Base-by-base conservation (phyloP, 2,888 invertebrate genomes). In the Trissoscelio sp. region DNA sequence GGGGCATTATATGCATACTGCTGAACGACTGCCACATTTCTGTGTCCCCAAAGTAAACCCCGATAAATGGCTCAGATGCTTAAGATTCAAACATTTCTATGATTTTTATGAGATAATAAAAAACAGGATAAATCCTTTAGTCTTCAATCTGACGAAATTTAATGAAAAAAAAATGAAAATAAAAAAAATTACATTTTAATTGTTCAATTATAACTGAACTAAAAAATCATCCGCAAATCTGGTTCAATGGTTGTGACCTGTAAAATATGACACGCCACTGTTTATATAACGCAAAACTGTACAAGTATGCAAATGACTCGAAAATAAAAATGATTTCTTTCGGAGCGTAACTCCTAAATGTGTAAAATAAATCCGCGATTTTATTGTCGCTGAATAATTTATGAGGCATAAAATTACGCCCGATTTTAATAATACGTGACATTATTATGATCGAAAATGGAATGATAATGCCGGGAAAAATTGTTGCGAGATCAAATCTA, bases 381-480 rank as follows among this genome's bases (percentile, higher is more conserved):
- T 73, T 73, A 73, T 64, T 46, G 53, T 44, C 55, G 24, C 44
- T 73, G 73, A 64, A 73, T 73, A 55, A 73, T 64, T 73, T 73
- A 73, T 73, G 44, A 31, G 28, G n/a, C 48, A 20, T 60, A 72
- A 55, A 53, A 53, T 62, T 73, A 62, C 60, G 14, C 22, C 9
- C 34, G 28, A 42, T 67, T 67, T 67, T 53, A 67, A 67, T 42
- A 67, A 42, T 51, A 53, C 20, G 53, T 24, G 58, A 58, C 39
- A 42, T 60, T 51, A 51, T 60, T 42, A 72, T 37, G 48, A 46
- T 14, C 20, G 18, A 58, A 37, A 58, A 70, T 58, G 37, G 37
- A 18, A 34, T 14, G 53, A 42, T 53, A 53, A 64, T 48, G 44
- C 44, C 28, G 14, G 3, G 14, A 22, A 42, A 53, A 51, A 53